These are phyloP conservation scores for Salvator merianae DNA, from an alignment of 2,113 vertebrate species.

Conservation along the genomic window DNA sequence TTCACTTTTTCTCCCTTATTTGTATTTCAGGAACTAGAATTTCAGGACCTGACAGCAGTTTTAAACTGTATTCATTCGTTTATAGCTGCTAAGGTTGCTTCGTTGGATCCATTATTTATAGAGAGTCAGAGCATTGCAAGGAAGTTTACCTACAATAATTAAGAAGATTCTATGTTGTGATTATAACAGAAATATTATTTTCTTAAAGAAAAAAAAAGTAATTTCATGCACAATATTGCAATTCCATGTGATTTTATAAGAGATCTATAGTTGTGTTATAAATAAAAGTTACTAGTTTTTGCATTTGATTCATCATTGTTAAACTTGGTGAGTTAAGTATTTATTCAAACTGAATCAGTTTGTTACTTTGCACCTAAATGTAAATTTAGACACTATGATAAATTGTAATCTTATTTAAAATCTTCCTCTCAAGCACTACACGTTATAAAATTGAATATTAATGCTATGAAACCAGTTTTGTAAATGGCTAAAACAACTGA, in stretches of 20 bases:
- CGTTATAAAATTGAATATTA: neutral
- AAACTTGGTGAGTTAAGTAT: constrained; percentile 32
- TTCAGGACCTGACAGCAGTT: constrained; percentile 87
- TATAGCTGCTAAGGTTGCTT: constrained; percentile 93
- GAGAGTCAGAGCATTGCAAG: constrained; percentile 83
- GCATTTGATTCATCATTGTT: constrained; percentile 47
- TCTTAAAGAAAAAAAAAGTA: constrained; percentile 72
- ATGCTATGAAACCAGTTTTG: neutral
- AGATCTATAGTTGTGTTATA: constrained; percentile 63
- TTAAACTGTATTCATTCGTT: constrained; percentile 93
- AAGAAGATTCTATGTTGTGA: constrained; percentile 58
- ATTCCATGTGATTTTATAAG: constrained; percentile 73
- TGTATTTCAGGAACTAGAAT: constrained; percentile 87
- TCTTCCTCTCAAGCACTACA: constrained; percentile 8
- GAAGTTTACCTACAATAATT: constrained; percentile 81
- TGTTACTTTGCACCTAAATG: constrained; percentile 29
- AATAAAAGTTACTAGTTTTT: constrained; percentile 65
- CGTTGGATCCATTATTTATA: constrained; percentile 88
- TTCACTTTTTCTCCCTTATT: constrained; percentile 17
- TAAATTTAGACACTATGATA: constrained; percentile 29
- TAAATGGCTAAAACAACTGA: neutral
- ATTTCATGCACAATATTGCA: constrained; percentile 67
- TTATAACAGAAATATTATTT: constrained; percentile 71
- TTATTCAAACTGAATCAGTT: constrained; percentile 55
- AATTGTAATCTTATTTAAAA: constrained; percentile 1